Percentiles rank a stretch among this genome's conserved stretches.
Conservation (phyloP, 2,888 invertebrate species). For the Troides aeacus region DNA sequence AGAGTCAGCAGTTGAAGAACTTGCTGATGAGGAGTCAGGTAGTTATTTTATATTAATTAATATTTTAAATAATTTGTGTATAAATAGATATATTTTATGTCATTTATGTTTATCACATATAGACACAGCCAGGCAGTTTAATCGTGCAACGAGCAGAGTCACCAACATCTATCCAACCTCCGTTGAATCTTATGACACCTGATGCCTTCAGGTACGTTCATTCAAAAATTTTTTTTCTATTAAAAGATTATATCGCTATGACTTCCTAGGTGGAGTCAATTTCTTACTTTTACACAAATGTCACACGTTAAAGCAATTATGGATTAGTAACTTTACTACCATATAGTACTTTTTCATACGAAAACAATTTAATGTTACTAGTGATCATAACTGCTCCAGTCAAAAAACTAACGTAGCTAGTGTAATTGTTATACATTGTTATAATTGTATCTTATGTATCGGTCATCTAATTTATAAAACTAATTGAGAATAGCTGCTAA, state of each 20-base stretch:
- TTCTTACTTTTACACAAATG: too few relatives aligned
- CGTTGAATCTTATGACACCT: slow-evolving; percentile 90
- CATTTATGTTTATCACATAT: slow-evolving; percentile 11
- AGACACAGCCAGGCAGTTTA: slow-evolving; percentile 66
- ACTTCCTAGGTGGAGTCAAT: too few relatives aligned
- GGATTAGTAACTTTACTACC: not conserved
- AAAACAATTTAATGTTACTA: not conserved
- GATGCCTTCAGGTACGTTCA: slow-evolving; percentile 85
- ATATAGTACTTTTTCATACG: not conserved
- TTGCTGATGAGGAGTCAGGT: slow-evolving; percentile 71
- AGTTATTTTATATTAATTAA: slow-evolving; percentile 6
- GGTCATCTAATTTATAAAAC: too few relatives aligned
- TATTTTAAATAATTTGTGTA: not conserved
- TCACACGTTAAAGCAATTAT: not conserved
- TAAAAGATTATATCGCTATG: too few relatives aligned
- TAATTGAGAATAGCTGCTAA: too few relatives aligned
- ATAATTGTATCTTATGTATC: too few relatives aligned
- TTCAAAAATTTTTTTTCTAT: too few relatives aligned
- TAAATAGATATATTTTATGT: too few relatives aligned
- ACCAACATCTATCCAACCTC: slow-evolving; percentile 54
- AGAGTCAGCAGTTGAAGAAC: slow-evolving; percentile 75
- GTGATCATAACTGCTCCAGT: too few relatives aligned
- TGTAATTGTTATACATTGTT: too few relatives aligned
- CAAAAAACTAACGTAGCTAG: too few relatives aligned
- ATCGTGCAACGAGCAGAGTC: slow-evolving; percentile 63